phyloP scores from a whole-genome alignment of 2,113 vertebrate species.

The Pterocles orientalis region DNA sequence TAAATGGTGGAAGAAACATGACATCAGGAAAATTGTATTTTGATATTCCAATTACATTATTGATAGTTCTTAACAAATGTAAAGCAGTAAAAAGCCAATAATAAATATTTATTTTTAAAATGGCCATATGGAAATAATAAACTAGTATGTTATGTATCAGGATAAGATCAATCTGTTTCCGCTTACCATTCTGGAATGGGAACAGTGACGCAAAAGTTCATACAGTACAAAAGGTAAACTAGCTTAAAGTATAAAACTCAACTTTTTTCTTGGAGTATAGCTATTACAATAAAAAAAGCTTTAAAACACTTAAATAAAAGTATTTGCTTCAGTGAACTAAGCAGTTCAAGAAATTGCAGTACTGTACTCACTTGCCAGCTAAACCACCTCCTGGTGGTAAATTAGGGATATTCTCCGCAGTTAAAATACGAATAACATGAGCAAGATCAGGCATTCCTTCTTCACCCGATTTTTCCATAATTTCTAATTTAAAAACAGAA shows the following conservation, averaged over 20 bases:
- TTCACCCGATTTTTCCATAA: constrained; percentile 90
- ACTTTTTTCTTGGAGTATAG: background rate
- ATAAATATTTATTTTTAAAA: background rate
- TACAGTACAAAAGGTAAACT: background rate
- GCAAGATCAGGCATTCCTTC: constrained; percentile 94
- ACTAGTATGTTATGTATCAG: background rate
- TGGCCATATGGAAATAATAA: background rate
- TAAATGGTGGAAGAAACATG: background rate
- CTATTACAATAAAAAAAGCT: background rate
- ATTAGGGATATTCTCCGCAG: constrained; percentile 90
- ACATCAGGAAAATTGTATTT: background rate
- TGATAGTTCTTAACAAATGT: background rate
- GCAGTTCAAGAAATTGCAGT: background rate
- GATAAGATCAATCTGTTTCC: background rate
- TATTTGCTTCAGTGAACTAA: background rate
- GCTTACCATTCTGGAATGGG: background rate
- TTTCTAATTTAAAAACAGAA: constrained; percentile 81
- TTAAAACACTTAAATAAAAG: background rate
- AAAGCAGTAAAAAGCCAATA: background rate
- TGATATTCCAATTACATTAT: background rate
- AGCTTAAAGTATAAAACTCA: background rate
- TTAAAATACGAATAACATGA: constrained; percentile 93
- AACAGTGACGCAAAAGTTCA: background rate
- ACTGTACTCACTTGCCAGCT: constrained; percentile 92
- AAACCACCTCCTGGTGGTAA: constrained; percentile 97